These are phyloP conservation scores for Chloroclystis v-ata DNA, from an alignment of 2,888 invertebrate species.

Conservation along the genomic window DNA sequence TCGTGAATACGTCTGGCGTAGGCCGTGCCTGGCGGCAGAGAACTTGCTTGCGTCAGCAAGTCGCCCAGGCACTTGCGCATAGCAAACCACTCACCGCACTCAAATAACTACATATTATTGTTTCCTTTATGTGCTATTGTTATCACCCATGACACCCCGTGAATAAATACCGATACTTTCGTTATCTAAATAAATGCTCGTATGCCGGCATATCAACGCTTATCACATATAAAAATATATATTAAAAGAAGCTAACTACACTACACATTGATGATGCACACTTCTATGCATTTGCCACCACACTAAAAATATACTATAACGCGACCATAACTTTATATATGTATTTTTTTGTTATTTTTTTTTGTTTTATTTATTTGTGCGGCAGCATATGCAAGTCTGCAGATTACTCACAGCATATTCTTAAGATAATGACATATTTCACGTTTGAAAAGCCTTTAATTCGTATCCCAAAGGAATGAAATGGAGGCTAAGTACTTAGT, in stretches of 20 bases:
- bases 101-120: conserved; percentile 13
- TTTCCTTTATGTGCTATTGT: conserved; percentile 28
- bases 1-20: conserved; percentile 57
- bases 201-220: conserved; percentile 75
- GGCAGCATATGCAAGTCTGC: conserved; percentile 73
- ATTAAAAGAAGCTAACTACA: conserved; percentile 69
- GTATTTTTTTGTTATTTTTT: conserved; percentile 47
- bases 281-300: conserved; percentile 74
- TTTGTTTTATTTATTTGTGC: conserved; percentile 69
- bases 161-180: conserved; percentile 46
- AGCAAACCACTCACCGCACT: conserved; percentile 32
- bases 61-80: conserved; percentile 68
- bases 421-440: conserved; percentile 61
- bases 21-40: conserved; percentile 60
- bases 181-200: conserved; percentile 75
- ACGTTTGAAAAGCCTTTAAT: conserved; percentile 47
- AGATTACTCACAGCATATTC: conserved; percentile 67
- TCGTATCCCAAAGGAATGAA: conserved; percentile 52
- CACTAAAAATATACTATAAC: conserved; percentile 58
- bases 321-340: conserved; percentile 48
- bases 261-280: conserved; percentile 73
- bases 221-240: conserved; percentile 78
- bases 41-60: conserved; percentile 74
- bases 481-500: conserved; percentile 38
- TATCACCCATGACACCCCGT: conserved; percentile 63